Evolutionary conservation across 2,113 vertebrate genomes (phyloP).

Genomic region (Lucifuga dentata): DNA sequence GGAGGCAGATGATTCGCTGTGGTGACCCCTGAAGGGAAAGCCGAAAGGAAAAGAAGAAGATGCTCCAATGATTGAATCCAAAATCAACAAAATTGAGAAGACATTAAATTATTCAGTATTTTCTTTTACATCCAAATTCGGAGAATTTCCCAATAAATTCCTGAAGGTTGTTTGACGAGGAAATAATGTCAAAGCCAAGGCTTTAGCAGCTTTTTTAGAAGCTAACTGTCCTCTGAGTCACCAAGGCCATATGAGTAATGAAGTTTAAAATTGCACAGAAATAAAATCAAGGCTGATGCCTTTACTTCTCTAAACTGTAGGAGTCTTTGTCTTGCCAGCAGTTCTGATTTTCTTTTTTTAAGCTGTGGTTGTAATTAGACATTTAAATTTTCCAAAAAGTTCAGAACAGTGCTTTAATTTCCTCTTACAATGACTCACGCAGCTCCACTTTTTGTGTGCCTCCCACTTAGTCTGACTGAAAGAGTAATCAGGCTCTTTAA

Average conservation of each 20-base stretch:
- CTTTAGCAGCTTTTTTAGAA: constrained; percentile 40
- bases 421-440: neutral
- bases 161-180: neutral
- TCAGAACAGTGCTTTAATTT: neutral
- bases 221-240: constrained; percentile 32
- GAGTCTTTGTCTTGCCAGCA: constrained; percentile 23
- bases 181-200: constrained; percentile 10
- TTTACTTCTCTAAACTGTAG: constrained; percentile 36
- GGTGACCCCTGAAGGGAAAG: too few relatives aligned
- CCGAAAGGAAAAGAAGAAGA: too few relatives aligned
- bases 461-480: neutral
- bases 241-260: constrained; percentile 44
- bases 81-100: too few relatives aligned
- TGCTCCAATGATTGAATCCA: too few relatives aligned
- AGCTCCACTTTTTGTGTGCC: neutral
- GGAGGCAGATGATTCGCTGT: too few relatives aligned
- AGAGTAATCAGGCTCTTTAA: constrained; percentile 9
- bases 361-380: too few relatives aligned
- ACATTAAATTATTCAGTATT: too few relatives aligned
- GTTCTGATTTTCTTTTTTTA: too few relatives aligned
- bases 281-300: constrained; percentile 24
- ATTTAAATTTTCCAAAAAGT: neutral
- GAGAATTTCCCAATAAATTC: too few relatives aligned
- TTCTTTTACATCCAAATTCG: neutral
- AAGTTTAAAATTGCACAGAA: constrained; percentile 53